These are phyloP conservation scores for Nephrotoma appendiculata DNA, from an alignment of 2,888 invertebrate genomes.

Conservation along the genomic window DNA sequence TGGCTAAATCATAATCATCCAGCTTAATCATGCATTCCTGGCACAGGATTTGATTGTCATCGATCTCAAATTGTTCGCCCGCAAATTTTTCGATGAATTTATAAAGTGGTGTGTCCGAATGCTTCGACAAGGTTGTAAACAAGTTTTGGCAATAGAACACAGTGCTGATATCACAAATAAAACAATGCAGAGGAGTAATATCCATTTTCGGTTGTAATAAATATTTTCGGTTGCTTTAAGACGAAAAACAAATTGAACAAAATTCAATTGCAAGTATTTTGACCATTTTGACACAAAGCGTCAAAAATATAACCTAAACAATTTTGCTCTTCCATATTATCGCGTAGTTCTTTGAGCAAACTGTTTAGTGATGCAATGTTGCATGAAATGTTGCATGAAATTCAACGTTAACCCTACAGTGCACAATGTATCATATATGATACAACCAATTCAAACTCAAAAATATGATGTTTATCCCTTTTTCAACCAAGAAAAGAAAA, in stretches of 20 bases:
- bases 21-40: constrained; percentile 11
- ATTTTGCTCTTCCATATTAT: neutral
- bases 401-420: no score
- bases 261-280: neutral
- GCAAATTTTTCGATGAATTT: constrained; percentile 11
- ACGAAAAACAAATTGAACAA: neutral
- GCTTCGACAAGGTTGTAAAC: constrained; percentile 7
- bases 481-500: no score
- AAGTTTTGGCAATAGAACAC: constrained; percentile 7
- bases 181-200: constrained; percentile 7
- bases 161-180: constrained; percentile 11
- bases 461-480: no score
- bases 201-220: neutral
- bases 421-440: no score
- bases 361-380: neutral
- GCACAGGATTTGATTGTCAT: constrained; percentile 7
- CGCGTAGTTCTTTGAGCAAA: neutral
- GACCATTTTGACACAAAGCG: neutral
- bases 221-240: neutral
- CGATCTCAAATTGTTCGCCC: neutral
- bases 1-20: constrained; percentile 14
- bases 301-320: neutral
- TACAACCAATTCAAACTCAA: no score
- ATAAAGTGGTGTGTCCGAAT: constrained; percentile 9
- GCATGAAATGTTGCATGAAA: neutral